These are phyloP conservation scores for Oncopeltus fasciatus DNA, from an alignment of 1,140 invertebrate genomes.

Conservation along the genomic window DNA sequence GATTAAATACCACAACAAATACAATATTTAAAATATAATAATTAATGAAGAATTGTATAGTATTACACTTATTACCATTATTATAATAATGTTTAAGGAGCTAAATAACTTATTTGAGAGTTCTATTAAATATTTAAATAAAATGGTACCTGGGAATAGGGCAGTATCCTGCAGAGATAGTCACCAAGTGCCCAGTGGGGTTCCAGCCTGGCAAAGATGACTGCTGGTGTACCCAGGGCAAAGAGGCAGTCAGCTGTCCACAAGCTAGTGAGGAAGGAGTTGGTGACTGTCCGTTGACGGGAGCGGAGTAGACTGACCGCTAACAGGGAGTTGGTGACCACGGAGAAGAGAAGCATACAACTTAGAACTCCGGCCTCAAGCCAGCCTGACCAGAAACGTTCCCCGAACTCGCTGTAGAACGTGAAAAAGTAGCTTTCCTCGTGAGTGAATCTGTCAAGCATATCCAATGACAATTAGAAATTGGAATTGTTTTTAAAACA, in stretches of 20 bases:
- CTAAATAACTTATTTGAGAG: too few species aligned
- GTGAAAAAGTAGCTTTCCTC: slow-evolving; percentile 36
- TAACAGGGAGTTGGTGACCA: slow-evolving; percentile 32
- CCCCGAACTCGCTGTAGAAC: slow-evolving; percentile 37
- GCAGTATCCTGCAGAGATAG: slow-evolving; percentile 36
- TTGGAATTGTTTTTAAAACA: too few species aligned
- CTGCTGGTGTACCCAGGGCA: slow-evolving; percentile 36
- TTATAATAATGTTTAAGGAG: too few species aligned
- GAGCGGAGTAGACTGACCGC: slow-evolving; percentile 29
- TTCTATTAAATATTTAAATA: too few species aligned
- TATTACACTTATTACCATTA: too few species aligned
- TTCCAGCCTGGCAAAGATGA: slow-evolving; percentile 36
- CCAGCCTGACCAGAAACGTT: slow-evolving; percentile 24
- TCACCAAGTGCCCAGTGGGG: slow-evolving; percentile 40
- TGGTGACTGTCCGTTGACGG: slow-evolving; percentile 52
- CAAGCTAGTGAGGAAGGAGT: slow-evolving; percentile 57
- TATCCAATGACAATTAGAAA: too few species aligned
- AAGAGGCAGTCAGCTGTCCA: slow-evolving; percentile 48
- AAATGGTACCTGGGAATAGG: slow-evolving; percentile 42
- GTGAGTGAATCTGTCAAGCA: slow-evolving; percentile 31
- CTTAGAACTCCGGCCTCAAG: slow-evolving; percentile 30
- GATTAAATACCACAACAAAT: too few species aligned
- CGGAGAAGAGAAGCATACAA: slow-evolving; percentile 31
- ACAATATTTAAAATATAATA: too few species aligned
- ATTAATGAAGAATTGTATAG: too few species aligned